A percentile compares a stretch with the other conserved stretches of the same genome.
phyloP scores from a whole-genome alignment of 2,888 invertebrate species.

The Limnephilus rhombicus region DNA sequence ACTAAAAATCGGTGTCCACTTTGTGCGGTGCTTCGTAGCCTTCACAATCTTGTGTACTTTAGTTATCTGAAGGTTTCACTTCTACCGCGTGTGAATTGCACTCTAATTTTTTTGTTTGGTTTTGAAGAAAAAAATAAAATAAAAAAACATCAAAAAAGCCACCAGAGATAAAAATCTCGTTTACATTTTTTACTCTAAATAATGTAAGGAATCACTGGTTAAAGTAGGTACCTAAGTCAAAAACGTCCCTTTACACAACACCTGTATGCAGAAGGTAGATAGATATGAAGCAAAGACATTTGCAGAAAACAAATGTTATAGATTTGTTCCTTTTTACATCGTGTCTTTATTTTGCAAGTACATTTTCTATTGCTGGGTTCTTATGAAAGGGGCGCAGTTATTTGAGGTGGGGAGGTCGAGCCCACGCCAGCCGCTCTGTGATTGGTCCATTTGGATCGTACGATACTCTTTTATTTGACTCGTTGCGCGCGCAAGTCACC shows the following conservation, averaged over 20 bases:
- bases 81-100: no score
- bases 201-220: no score
- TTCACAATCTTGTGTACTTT: no score
- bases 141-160: no score
- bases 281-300: neutral
- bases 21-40: no score
- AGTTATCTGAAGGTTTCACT: no score
- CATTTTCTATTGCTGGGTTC: neutral
- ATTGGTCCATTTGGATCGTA: slow-evolving; percentile 76
- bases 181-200: no score
- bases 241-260: neutral
- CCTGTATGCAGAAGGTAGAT: neutral
- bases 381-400: neutral
- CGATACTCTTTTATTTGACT: slow-evolving; percentile 70
- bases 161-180: no score
- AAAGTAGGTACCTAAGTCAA: no score
- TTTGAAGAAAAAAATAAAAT: no score
- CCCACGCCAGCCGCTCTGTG: slow-evolving; percentile 72
- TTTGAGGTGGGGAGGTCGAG: slow-evolving; percentile 69
- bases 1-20: no score
- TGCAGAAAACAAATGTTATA: neutral
- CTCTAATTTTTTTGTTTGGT: no score
- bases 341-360: neutral
- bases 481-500: slow-evolving; percentile 39
- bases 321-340: neutral